Conservation (phyloP, 1,140 invertebrate genomes). For the Cylas formicarius region DNA sequence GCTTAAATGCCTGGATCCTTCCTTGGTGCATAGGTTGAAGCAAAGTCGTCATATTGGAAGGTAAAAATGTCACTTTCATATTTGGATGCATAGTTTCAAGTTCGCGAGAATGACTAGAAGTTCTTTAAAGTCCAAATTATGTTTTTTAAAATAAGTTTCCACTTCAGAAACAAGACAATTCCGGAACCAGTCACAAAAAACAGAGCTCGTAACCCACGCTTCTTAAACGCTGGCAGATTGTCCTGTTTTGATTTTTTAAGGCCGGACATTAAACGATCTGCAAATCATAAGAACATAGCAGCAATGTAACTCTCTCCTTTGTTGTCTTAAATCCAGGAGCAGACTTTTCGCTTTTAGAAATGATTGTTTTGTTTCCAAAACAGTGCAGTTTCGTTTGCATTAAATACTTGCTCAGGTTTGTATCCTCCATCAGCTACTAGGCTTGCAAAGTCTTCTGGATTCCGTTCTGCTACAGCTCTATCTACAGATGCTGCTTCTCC, state of each 20-base stretch:
- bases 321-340: slow-evolving; percentile 41
- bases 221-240: slow-evolving; percentile 15
- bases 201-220: slow-evolving; percentile 4
- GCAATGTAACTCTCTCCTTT: slow-evolving; percentile 36
- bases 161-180: slow-evolving; percentile 24
- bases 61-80: too few species aligned
- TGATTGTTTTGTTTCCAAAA: slow-evolving; percentile 31
- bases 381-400: slow-evolving; percentile 9
- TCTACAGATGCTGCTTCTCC: background rate
- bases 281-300: slow-evolving; percentile 19
- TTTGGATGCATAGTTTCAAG: too few species aligned
- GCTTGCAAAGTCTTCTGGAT: slow-evolving; percentile 13
- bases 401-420: slow-evolving; percentile 15
- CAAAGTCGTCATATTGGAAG: slow-evolving; percentile 36
- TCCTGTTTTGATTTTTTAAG: slow-evolving; percentile 20
- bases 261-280: slow-evolving; percentile 19
- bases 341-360: slow-evolving; percentile 39
- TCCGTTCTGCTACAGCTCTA: too few species aligned
- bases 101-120: slow-evolving; percentile 34
- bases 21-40: slow-evolving; percentile 42
- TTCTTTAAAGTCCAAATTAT: slow-evolving; percentile 23
- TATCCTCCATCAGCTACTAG: slow-evolving; percentile 11
- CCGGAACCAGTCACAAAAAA: slow-evolving; percentile 20
- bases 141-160: slow-evolving; percentile 23
- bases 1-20: slow-evolving; percentile 39